Conservation (phyloP, 1,140 invertebrate species). For the Nasonia longicornis region DNA sequence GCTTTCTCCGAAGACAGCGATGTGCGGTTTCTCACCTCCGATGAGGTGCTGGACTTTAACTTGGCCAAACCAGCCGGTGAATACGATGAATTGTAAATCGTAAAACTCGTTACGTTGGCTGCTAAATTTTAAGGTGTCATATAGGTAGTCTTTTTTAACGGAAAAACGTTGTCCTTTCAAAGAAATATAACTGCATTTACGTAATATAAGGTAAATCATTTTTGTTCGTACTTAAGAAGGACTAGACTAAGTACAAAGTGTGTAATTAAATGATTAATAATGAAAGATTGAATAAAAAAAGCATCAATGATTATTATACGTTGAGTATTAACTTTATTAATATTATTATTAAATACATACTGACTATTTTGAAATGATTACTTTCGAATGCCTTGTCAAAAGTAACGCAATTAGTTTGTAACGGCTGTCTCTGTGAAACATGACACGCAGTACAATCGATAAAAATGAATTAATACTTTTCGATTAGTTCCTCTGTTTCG, state of each 20-base stretch:
- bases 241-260: conserved; percentile 24
- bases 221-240: background rate
- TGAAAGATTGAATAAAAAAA: background rate
- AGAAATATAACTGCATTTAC: background rate
- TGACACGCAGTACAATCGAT: background rate
- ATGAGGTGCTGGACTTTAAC: conserved; percentile 71
- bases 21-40: conserved; percentile 71
- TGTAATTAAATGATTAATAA: conserved; percentile 6
- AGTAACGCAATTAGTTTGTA: background rate
- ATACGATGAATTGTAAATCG: conserved; percentile 53
- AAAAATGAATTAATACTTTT: conserved; percentile 34
- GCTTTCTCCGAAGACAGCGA: conserved; percentile 69
- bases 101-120: conserved; percentile 19
- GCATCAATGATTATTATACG: background rate
- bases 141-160: background rate
- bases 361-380: background rate
- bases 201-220: background rate
- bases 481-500: background rate
- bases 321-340: conserved; percentile 22
- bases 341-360: conserved; percentile 3
- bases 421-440: background rate
- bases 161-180: background rate
- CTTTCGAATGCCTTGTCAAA: background rate
- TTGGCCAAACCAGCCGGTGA: conserved; percentile 65
- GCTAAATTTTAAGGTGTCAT: conserved; percentile 30